Percentiles rank a stretch among this genome's conserved stretches.
Evolutionary conservation across 92 coral and sea anemone species (phyloP).

Genomic region (Anthopleura xanthogrammica): DNA sequence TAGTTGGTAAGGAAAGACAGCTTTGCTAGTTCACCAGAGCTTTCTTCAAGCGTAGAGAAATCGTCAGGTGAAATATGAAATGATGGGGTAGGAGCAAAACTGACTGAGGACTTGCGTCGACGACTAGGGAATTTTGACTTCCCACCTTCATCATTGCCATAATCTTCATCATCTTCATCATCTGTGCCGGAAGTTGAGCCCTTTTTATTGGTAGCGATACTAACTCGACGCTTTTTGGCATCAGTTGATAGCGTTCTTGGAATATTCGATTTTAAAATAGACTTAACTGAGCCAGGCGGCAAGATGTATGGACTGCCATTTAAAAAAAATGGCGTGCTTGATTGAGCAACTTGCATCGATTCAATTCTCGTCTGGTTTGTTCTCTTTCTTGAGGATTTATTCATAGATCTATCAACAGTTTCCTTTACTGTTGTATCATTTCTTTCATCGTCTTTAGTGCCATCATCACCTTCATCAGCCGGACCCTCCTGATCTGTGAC

Average conservation of each 20-base stretch:
- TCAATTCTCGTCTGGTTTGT: background rate
- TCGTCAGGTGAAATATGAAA: constrained; percentile 44
- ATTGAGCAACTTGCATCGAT: background rate
- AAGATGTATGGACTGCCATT: constrained; percentile 3
- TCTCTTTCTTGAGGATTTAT: constrained; percentile 11
- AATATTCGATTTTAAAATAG: constrained; percentile 17
- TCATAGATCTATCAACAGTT: background rate
- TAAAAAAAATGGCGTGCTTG: background rate
- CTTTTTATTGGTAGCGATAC: constrained; percentile 21
- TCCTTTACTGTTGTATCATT: background rate
- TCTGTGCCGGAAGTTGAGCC: constrained; percentile 26
- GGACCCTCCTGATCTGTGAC: background rate
- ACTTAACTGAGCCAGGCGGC: constrained; percentile 15
- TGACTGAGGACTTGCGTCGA: constrained; percentile 66
- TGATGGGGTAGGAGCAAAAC: constrained; percentile 72
- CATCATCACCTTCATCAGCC: background rate
- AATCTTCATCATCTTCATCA: constrained; percentile 51
- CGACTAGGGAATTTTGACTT: constrained; percentile 36
- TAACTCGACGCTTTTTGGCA: constrained; percentile 37
- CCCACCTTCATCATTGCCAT: constrained; percentile 41
- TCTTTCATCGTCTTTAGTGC: background rate
- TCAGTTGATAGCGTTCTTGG: constrained; percentile 10
- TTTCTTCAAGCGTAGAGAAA: constrained; percentile 22
- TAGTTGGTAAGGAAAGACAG: constrained; percentile 12
- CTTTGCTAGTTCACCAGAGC: background rate